phyloP scores from a whole-genome alignment of 2,888 invertebrate species.

The Euzophera pinguis region DNA sequence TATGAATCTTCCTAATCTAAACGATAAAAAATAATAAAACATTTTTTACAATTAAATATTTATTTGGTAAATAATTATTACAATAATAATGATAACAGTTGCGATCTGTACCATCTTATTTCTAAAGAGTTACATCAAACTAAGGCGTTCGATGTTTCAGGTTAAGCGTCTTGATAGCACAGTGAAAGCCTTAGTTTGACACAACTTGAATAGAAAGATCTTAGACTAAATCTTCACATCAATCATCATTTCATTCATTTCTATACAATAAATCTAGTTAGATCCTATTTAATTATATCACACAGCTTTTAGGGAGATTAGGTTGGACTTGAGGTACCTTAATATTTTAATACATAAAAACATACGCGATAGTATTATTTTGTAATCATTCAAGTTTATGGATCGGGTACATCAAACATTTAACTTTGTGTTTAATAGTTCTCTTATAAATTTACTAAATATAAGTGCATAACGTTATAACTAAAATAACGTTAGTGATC shows the following conservation, averaged over 20 bases:
- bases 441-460: no score
- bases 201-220: not conserved
- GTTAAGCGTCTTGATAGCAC: not conserved
- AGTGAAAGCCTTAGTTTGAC: not conserved
- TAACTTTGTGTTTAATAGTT: constrained; percentile 8
- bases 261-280: constrained; percentile 8
- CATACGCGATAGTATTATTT: no score
- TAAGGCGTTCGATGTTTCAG: not conserved
- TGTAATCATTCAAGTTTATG: no score
- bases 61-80: constrained; percentile 9
- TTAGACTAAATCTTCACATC: constrained; percentile 9
- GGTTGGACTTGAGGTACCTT: constrained; percentile 1
- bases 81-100: constrained; percentile 22
- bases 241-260: constrained; percentile 15
- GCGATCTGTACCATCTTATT: not conserved
- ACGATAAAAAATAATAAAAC: not conserved
- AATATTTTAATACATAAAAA: not conserved
- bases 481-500: not conserved
- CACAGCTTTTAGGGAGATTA: constrained; percentile 15
- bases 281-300: constrained; percentile 21
- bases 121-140: not conserved
- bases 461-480: no score
- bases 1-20: no score
- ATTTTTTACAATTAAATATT: not conserved
- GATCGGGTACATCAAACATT: no score